phyloP scores from a whole-genome alignment of 2,797 vertebrate genomes.

The Neoniphon sammara region DNA sequence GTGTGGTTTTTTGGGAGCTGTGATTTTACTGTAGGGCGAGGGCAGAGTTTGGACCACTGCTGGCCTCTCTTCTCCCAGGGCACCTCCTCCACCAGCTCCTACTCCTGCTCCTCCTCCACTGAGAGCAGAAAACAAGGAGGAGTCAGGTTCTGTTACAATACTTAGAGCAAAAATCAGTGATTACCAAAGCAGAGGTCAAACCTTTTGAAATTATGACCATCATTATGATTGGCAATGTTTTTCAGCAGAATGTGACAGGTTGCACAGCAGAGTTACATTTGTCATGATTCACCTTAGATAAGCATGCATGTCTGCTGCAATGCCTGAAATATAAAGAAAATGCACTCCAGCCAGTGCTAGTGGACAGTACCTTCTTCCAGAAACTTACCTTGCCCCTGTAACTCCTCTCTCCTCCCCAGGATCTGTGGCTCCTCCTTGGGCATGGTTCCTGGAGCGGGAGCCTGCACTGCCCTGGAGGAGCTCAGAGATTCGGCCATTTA shows the following conservation, averaged over 20 bases:
- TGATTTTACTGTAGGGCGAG: slow-evolving; percentile 98
- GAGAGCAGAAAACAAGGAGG: slow-evolving; percentile 20
- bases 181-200: too few relatives aligned
- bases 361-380: too few relatives aligned
- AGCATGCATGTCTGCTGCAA: too few relatives aligned
- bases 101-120: slow-evolving; percentile 80
- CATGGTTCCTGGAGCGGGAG: slow-evolving; percentile 77
- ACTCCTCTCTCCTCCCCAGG: slow-evolving; percentile 69
- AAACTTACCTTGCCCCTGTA: slow-evolving; percentile 59
- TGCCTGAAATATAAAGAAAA: too few relatives aligned
- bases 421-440: slow-evolving; percentile 82
- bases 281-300: too few relatives aligned
- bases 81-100: slow-evolving; percentile 55
- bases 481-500: slow-evolving; percentile 95
- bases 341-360: too few relatives aligned
- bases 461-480: slow-evolving; percentile 89
- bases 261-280: too few relatives aligned
- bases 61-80: slow-evolving; percentile 82
- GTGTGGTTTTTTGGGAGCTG: slow-evolving; percentile 92
- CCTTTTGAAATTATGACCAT: too few relatives aligned
- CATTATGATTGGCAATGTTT: too few relatives aligned
- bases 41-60: slow-evolving; percentile 86
- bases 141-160: neutral
- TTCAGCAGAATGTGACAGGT: too few relatives aligned
- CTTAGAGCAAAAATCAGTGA: too few relatives aligned